phyloP scores from a whole-genome alignment of 30 jellyfish, hydroid and myxozoan species.

The Aurelia sp. region DNA sequence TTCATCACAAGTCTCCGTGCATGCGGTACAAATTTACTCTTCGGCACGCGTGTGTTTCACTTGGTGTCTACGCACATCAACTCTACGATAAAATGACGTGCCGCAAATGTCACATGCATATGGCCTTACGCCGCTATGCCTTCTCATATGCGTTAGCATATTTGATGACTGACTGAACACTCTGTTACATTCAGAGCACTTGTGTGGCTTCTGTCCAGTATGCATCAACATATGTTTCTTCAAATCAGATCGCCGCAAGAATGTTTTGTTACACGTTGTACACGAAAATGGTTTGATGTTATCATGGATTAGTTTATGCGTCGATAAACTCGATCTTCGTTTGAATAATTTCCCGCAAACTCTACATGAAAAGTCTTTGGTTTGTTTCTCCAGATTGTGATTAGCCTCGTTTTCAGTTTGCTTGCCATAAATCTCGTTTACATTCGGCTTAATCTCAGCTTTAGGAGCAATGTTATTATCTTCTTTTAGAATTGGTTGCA shows the following conservation, averaged over 20 bases:
- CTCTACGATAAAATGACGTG: slow-evolving; percentile 58
- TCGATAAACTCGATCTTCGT: slow-evolving; percentile 82
- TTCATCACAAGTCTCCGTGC: too few species aligned
- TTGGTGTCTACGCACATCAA: too few species aligned
- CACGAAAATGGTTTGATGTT: slow-evolving; percentile 88
- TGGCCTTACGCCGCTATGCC: slow-evolving; percentile 95
- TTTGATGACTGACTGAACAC: slow-evolving; percentile 89
- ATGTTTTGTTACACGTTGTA: slow-evolving; percentile 75
- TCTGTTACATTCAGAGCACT: slow-evolving; percentile 84
- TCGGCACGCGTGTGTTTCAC: too few species aligned
- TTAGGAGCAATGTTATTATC: slow-evolving; percentile 1
- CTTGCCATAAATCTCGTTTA: too few species aligned
- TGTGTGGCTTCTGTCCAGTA: slow-evolving; percentile 96
- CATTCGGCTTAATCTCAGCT: not conserved
- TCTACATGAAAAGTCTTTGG: too few species aligned
- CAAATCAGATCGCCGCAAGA: slow-evolving; percentile 86
- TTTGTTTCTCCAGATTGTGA: too few species aligned
- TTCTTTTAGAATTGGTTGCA: slow-evolving; percentile 32
- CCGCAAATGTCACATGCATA: slow-evolving; percentile 93
- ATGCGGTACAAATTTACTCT: too few species aligned
- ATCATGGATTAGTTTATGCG: slow-evolving; percentile 88
- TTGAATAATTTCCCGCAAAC: slow-evolving; percentile 62
- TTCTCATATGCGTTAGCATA: slow-evolving; percentile 89
- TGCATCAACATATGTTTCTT: slow-evolving; percentile 91
- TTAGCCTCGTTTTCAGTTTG: too few species aligned